Base-by-base conservation (phyloP, 2,888 invertebrate species). In the Myopa tessellatipennis region DNA sequence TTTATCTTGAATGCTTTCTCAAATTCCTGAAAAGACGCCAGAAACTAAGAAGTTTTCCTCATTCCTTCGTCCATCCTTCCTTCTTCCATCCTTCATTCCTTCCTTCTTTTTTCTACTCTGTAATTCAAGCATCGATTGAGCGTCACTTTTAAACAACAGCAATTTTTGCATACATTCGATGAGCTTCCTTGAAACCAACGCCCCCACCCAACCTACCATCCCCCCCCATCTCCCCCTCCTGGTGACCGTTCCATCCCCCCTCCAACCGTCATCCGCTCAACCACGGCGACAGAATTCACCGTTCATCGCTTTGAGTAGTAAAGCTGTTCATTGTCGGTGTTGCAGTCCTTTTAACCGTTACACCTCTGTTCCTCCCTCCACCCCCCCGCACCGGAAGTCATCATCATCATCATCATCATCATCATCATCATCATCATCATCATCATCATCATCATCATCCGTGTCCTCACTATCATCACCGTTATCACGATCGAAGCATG, bases 401-500 rank as follows among this genome's bases (percentile, higher is more conserved):
- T 55, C 1, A 10, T 55, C 55, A 14, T 2, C 55, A 14, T 55
- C 55, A 55, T 55, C 10, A n/a, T n/a, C 55, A 18, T 69, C 69
- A 12, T 52, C 69, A 52, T 8, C 50, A 50, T 52, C 55, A 58
- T 4, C 55, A 36, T 38, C 60, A n/a, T n/a, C n/a, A n/a, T n/a
- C 55, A 18, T 69, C 69, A 12, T 52, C 69, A 52, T 8, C 50
- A 50, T 52, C 55, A 58, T 4, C 55, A 36, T 38, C 60, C 16
- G 6, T 50, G n/a, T 36, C 55, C 38, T 26, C 58, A 58, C 18
- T 50, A 69, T 38, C 68, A 45, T 68, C 45, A 68, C 50, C 50
- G 45, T 40, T 40, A 72, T 72, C 72, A 72, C 72, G 72, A 40
- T 72, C n/a, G 72, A 34, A 72, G 60, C 72, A 72, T 60, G 58